Evolutionary conservation across 2,888 invertebrate genomes (phyloP).

Genomic region (Watsonalla binaria): DNA sequence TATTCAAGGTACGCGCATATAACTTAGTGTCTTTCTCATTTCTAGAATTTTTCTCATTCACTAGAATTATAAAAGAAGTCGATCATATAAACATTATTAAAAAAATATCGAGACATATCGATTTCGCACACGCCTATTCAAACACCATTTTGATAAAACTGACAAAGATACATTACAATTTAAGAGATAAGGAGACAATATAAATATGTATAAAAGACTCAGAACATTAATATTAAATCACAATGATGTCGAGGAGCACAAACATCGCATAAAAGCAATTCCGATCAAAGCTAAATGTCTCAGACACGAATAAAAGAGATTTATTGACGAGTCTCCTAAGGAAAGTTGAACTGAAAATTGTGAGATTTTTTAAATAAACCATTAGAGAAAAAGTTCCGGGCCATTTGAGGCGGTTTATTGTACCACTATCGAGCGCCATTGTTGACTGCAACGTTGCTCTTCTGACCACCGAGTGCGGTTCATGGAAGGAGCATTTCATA

Average conservation of each 20-base stretch:
- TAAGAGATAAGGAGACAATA: constrained; percentile 2
- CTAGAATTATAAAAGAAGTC: no score
- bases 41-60: no score
- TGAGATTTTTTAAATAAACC: constrained; percentile 76
- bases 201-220: constrained; percentile 36
- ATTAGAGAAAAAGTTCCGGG: constrained; percentile 75
- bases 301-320: constrained; percentile 67
- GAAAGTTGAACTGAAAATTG: constrained; percentile 72
- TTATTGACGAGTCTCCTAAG: constrained; percentile 56
- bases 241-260: constrained; percentile 60
- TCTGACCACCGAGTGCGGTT: constrained; percentile 20
- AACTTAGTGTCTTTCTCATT: no score
- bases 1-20: no score
- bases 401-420: constrained; percentile 74
- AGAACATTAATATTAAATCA: constrained; percentile 65
- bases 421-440: constrained; percentile 67
- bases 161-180: background rate
- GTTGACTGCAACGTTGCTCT: constrained; percentile 57
- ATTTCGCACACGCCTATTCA: background rate
- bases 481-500: background rate
- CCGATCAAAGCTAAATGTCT: constrained; percentile 71
- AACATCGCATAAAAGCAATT: constrained; percentile 74
- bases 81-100: no score
- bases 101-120: no score
- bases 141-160: background rate